Conservation (phyloP, 2,113 vertebrate species). For the Macrotis lagotis region DNA sequence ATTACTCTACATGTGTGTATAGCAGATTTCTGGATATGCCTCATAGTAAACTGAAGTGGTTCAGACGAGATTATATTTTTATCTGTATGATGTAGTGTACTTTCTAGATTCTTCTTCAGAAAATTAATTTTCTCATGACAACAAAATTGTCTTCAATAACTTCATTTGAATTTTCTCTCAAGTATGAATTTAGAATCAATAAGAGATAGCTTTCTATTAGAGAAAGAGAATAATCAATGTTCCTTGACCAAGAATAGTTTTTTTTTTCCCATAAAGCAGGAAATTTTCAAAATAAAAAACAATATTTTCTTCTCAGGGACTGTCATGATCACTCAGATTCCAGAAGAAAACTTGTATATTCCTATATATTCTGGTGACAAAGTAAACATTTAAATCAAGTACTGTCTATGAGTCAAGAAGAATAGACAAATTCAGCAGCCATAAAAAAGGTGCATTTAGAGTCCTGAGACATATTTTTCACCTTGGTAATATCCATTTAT, state of each 20-base stretch:
- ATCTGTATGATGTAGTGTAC: not conserved
- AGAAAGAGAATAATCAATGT: not conserved
- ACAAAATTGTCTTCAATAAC: not conserved
- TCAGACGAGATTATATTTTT: not conserved
- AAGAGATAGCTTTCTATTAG: slow-evolving; percentile 2
- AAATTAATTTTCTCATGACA: not conserved
- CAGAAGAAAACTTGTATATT: not conserved
- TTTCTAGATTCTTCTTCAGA: not conserved
- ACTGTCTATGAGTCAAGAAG: not conserved
- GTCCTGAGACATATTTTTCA: not conserved
- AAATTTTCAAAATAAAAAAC: not conserved
- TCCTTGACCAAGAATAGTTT: slow-evolving; percentile 1
- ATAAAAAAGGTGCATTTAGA: not conserved
- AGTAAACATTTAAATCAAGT: slow-evolving; percentile 26
- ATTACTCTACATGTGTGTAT: not conserved
- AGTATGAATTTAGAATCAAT: not conserved
- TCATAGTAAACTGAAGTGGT: not conserved
- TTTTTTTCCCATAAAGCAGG: slow-evolving; percentile 24
- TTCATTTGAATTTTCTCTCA: not conserved
- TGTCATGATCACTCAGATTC: not conserved
- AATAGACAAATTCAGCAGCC: slow-evolving; percentile 17
- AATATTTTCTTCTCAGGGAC: not conserved
- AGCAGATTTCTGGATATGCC: not conserved
- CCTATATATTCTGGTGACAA: not conserved
- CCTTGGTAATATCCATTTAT: not conserved